Percentiles rank a stretch among this genome's conserved stretches.
Evolutionary conservation across 2,888 invertebrate genomes (phyloP).

Genomic region (Caprella mutica): DNA sequence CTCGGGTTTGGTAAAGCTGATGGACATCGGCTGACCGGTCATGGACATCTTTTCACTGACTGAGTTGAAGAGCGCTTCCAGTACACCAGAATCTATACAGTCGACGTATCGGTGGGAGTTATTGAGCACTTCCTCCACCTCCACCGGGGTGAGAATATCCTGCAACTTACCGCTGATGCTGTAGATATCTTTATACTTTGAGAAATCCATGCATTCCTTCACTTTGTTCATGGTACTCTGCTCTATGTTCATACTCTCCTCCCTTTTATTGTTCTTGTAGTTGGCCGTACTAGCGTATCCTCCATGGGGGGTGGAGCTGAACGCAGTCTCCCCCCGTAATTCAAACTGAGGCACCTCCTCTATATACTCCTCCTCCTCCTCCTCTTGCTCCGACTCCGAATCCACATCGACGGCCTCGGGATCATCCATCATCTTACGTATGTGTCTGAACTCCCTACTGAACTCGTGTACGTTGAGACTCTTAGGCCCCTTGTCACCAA

Average conservation of each 20-base stretch:
- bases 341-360: neutral
- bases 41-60: conserved; percentile 17
- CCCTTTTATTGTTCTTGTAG: neutral
- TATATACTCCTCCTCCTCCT: neutral
- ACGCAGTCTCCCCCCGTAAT: conserved; percentile 11
- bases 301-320: conserved; percentile 25
- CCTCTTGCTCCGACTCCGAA: neutral
- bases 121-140: conserved; percentile 39
- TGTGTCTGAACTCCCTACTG: conserved; percentile 17
- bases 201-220: conserved; percentile 35
- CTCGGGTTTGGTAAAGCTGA: conserved; percentile 1
- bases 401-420: conserved; percentile 13
- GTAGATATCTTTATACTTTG: conserved; percentile 38
- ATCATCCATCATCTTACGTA: conserved; percentile 21
- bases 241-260: conserved; percentile 33
- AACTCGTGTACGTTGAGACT: neutral
- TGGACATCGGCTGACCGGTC: conserved; percentile 4
- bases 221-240: conserved; percentile 35
- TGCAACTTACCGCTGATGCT: conserved; percentile 38
- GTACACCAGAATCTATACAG: conserved; percentile 37
- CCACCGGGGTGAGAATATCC: conserved; percentile 38
- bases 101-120: conserved; percentile 38
- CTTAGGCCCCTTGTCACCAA: neutral
- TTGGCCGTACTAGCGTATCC: conserved; percentile 1
- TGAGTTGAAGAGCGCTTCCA: conserved; percentile 37